Evolutionary conservation across 2,113 vertebrate genomes (phyloP).

Genomic region (Cephalopterus ornatus): DNA sequence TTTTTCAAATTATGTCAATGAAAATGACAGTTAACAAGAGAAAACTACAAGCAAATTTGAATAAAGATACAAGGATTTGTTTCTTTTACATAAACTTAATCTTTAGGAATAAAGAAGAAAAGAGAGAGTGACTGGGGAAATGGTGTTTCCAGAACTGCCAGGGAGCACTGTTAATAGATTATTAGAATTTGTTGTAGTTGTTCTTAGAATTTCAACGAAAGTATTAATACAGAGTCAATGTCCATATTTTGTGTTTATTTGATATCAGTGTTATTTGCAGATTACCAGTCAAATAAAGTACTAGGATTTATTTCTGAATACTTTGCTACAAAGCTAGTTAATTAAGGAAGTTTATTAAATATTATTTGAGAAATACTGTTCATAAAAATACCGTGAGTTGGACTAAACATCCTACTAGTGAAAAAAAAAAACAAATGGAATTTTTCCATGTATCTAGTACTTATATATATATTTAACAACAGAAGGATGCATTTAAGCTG

Average conservation of each 20-base stretch:
- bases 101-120: not conserved
- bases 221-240: not conserved
- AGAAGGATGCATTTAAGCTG: not conserved
- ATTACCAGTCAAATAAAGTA: not conserved
- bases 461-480: not conserved
- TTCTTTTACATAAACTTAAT: not conserved
- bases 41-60: not conserved
- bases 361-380: not conserved
- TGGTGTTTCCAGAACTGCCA: not conserved
- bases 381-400: not conserved
- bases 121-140: not conserved
- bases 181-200: not conserved
- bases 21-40: not conserved
- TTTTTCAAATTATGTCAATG: not conserved
- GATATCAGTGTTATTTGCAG: not conserved
- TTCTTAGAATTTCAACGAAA: not conserved
- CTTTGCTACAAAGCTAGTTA: not conserved
- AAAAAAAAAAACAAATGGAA: not conserved
- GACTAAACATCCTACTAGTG: not conserved
- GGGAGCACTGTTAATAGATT: not conserved
- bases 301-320: not conserved
- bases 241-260: not conserved
- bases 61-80: not conserved
- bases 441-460: not conserved
- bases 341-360: not conserved